Conservation (phyloP, 2,113 vertebrate species). For the Rhinoptilus africanus region DNA sequence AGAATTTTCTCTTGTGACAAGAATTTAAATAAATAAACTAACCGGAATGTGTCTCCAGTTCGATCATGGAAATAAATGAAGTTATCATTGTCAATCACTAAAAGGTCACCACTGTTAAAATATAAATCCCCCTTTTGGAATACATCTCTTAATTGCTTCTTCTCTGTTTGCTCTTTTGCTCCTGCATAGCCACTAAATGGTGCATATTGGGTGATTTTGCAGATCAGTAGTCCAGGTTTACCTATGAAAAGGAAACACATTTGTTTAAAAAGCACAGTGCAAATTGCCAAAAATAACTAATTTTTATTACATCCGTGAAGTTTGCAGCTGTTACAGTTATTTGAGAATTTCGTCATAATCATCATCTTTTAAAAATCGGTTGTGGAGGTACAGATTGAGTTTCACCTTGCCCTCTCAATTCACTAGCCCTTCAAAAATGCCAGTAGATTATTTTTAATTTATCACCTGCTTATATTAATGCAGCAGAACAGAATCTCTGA, state of each 20-base stretch:
- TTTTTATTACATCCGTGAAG: neutral
- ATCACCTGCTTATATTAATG: neutral
- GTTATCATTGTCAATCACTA: slow-evolving; percentile 80
- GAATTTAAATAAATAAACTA: neutral
- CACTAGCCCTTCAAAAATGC: neutral
- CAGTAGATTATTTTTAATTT: neutral
- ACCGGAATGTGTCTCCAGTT: slow-evolving; percentile 92
- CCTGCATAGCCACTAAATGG: slow-evolving; percentile 85
- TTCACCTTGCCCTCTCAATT: neutral
- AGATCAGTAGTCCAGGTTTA: slow-evolving; percentile 83
- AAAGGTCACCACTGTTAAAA: slow-evolving; percentile 88
- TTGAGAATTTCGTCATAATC: neutral
- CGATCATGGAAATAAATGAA: slow-evolving; percentile 90
- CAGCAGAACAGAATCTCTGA: neutral
- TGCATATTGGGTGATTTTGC: slow-evolving; percentile 77
- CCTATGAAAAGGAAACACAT: slow-evolving; percentile 67
- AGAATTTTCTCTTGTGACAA: neutral
- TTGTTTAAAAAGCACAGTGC: neutral
- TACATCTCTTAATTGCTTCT: slow-evolving; percentile 82
- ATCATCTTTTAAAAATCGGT: neutral
- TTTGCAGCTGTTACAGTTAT: neutral
- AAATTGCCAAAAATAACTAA: neutral
- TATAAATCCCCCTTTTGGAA: slow-evolving; percentile 85
- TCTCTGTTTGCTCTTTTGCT: slow-evolving; percentile 78
- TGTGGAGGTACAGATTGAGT: neutral